Conservation (phyloP, 2,888 invertebrate genomes). For the Villa cingulata region DNA sequence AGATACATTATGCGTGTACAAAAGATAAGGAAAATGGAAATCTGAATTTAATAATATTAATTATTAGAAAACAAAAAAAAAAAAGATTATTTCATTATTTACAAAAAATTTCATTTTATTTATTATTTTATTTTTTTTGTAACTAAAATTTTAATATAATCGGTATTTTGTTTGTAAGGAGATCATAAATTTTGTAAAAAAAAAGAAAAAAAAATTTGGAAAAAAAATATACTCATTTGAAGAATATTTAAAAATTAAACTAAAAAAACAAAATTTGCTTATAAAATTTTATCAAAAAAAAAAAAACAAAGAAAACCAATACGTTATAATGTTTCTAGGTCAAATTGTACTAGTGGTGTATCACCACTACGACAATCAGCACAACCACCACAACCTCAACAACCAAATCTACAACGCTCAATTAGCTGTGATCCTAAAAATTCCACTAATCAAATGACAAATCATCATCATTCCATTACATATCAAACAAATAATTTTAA, state of each 20-base stretch:
- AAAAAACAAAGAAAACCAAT: slow-evolving; percentile 17
- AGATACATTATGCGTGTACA: slow-evolving; percentile 18
- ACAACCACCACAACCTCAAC: slow-evolving; percentile 23
- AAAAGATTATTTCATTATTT: no score
- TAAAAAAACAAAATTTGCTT: background rate
- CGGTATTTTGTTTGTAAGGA: no score
- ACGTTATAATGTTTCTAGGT: slow-evolving; percentile 38
- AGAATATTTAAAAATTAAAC: no score
- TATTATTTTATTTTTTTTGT: no score
- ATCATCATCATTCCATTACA: slow-evolving; percentile 1
- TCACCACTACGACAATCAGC: slow-evolving; percentile 29
- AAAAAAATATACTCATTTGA: no score
- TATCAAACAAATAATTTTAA: background rate
- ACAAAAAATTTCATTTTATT: no score
- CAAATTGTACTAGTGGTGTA: slow-evolving; percentile 30
- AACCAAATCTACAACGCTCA: slow-evolving; percentile 19
- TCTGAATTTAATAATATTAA: no score
- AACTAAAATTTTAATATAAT: no score
- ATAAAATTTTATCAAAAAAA: slow-evolving; percentile 6
- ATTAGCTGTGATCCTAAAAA: slow-evolving; percentile 13
- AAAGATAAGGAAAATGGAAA: slow-evolving; percentile 2
- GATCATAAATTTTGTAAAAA: background rate
- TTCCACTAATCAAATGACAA: slow-evolving; percentile 8
- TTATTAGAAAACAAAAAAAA: background rate
- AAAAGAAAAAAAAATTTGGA: background rate